Percentiles rank a stretch among this genome's conserved stretches.
Conservation (phyloP, 2,113 vertebrate genomes). For the Suncus etruscus region DNA sequence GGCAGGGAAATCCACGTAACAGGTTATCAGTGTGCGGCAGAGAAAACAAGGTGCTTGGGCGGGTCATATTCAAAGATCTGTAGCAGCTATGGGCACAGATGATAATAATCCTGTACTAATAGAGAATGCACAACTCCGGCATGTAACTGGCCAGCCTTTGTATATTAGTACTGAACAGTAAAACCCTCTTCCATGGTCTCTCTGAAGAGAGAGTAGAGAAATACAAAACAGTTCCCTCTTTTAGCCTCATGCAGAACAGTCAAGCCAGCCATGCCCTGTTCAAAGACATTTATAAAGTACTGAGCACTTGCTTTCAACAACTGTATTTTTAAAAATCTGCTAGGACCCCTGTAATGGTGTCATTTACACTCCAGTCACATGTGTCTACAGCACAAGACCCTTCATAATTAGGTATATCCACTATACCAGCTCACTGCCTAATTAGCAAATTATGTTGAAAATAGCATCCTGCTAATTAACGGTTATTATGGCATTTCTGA, state of each 20-base stretch:
- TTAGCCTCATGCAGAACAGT: slow-evolving; percentile 54
- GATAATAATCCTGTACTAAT: slow-evolving; percentile 68
- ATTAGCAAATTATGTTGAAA: slow-evolving; percentile 99
- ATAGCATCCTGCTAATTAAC: slow-evolving; percentile 99
- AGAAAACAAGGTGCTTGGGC: slow-evolving; percentile 15
- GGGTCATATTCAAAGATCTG: neutral
- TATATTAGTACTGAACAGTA: slow-evolving; percentile 69
- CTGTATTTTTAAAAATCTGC: slow-evolving; percentile 85
- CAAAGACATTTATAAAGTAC: slow-evolving; percentile 76
- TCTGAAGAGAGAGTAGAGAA: slow-evolving; percentile 70
- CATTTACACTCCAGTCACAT: slow-evolving; percentile 96
- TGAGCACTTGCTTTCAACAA: slow-evolving; percentile 83
- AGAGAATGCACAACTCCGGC: slow-evolving; percentile 65
- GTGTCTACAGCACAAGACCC: slow-evolving; percentile 92
- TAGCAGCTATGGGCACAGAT: slow-evolving; percentile 47
- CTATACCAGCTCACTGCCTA: slow-evolving; percentile 94
- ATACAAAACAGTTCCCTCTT: slow-evolving; percentile 1
- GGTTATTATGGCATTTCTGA: slow-evolving; percentile 99
- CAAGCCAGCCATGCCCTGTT: slow-evolving; percentile 18
- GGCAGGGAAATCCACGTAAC: neutral
- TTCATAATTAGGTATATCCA: slow-evolving; percentile 96
- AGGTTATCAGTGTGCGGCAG: neutral
- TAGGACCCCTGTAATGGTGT: slow-evolving; percentile 92
- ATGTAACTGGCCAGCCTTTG: slow-evolving; percentile 73
- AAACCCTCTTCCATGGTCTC: slow-evolving; percentile 60